Evolutionary conservation across 2,888 invertebrate species (phyloP), one percentile per base, ranked within the genome.

Genomic region (Harpagoxenus sublaevis): DNA sequence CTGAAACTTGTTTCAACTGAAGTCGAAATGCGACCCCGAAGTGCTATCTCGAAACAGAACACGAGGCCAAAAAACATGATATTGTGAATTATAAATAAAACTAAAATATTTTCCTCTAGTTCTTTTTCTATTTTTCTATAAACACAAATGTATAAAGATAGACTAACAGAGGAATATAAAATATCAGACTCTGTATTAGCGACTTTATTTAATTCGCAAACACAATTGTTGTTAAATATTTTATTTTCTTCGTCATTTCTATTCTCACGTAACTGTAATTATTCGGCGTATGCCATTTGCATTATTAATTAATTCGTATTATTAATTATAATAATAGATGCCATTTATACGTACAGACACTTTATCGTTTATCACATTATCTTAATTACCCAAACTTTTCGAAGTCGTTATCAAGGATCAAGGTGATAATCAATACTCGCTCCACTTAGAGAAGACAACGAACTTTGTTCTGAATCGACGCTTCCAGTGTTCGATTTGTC

Each of bases 361-460:
- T 45, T 60, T 18, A 57, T 45, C 5, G 9, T 15, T 10, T 74
- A 12, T 18, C 28, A 42, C 31, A 31, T 57, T 73, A n/a, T 5
- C n/a, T 74, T 48, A 62, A 62, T 48, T 74, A 18, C 51, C 83
- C n/a, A 12, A 42, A 55, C 63, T 74, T 68, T 82, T 79, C 63
- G 53, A 70, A 45, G 74, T 88, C 78, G 84, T 91, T 89, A 87
- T 74, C 79, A 86, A 68, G 48, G 86, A 87, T 91, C 89, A 87
- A 90, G 88, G 87, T 85, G 65, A 85, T 91, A 90, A 90, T 91
- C 89, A 86, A 89, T 90, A 87, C 84, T 62, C 84, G 66, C 62
- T 82, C 86, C 73, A 70, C 57, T 84, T 82, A 55, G 73, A 28
- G 70, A 87, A 75, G 84, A 91, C 90, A 90, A 90, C 89, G 85